A percentile compares a stretch with the other conserved stretches of the same genome.
Evolutionary conservation across 2,113 vertebrate genomes (phyloP).

Genomic region (Nesoenas mayeri): DNA sequence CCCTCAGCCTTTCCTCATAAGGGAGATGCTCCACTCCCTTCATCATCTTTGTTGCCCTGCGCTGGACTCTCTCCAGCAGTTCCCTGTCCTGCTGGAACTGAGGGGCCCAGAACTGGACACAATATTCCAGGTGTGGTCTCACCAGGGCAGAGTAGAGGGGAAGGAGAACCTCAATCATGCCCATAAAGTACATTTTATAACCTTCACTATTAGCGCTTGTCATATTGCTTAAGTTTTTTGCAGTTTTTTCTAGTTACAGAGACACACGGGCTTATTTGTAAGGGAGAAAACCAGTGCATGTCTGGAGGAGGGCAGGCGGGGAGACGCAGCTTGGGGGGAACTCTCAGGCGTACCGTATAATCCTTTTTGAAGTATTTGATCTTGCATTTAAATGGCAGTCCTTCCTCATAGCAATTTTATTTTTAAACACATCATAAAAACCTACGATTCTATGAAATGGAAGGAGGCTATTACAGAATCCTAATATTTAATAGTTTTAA

Average conservation of each 20-base stretch:
- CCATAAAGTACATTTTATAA: not conserved
- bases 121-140: no score
- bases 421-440: slow-evolving; percentile 40
- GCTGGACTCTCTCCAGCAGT: no score
- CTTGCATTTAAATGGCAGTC: slow-evolving; percentile 32
- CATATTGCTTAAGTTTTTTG: not conserved
- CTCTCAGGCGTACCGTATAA: not conserved
- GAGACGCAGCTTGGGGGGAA: not conserved
- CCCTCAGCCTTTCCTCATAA: no score
- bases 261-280: not conserved
- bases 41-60: no score
- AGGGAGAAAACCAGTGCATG: not conserved
- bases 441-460: not conserved
- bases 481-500: slow-evolving; percentile 26
- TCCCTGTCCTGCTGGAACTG: no score
- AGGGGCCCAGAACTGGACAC: no score
- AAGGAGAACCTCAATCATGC: no score
- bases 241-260: not conserved
- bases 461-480: not conserved
- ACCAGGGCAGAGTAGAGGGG: no score
- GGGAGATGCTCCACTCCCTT: no score
- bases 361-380: slow-evolving; percentile 28
- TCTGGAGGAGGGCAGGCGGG: not conserved
- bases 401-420: slow-evolving; percentile 35
- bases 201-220: not conserved